phyloP scores from a whole-genome alignment of 2,113 vertebrate genomes.

The Triplophysa rosa region DNA sequence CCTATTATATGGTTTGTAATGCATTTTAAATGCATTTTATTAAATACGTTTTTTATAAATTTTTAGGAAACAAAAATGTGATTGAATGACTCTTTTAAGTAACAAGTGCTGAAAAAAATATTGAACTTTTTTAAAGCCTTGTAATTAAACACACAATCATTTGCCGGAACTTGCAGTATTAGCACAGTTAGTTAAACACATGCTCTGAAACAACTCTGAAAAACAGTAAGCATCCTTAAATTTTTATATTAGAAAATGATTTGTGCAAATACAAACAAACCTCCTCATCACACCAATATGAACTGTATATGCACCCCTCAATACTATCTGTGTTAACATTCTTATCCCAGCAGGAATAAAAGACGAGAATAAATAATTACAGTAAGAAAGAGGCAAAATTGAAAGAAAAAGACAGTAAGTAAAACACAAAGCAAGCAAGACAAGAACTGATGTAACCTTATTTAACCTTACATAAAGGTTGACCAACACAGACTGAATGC shows the following conservation, averaged over 20 bases:
- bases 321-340: neutral
- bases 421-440: neutral
- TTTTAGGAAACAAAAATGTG: neutral
- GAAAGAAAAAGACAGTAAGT: neutral
- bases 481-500: neutral
- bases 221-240: neutral
- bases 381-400: neutral
- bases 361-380: neutral
- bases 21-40: no score
- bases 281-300: neutral
- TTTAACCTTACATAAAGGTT: slow-evolving; percentile 6
- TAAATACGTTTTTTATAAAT: no score
- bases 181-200: slow-evolving; percentile 30
- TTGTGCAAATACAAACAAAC: neutral
- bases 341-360: neutral
- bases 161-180: slow-evolving; percentile 26
- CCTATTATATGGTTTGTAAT: no score
- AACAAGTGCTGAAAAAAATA: no score
- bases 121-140: neutral
- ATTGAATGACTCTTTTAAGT: neutral
- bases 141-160: neutral
- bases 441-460: neutral
- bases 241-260: neutral
- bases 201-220: neutral
- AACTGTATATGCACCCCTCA: neutral